phyloP scores from a whole-genome alignment of 2,888 invertebrate genomes.

The Limenitis camilla region DNA sequence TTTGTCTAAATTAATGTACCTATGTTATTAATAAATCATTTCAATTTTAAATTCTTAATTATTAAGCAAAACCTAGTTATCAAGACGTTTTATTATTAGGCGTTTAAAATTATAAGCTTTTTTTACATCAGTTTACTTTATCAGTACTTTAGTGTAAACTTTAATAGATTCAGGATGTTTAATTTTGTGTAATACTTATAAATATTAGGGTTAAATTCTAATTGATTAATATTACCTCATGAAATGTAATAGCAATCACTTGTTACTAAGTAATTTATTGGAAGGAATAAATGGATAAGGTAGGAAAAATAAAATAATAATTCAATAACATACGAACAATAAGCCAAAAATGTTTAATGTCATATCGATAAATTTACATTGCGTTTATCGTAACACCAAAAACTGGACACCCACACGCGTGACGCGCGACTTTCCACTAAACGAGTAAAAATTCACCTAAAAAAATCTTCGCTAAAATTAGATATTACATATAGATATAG shows the following conservation, averaged over 20 bases:
- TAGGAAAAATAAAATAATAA: conserved; percentile 31
- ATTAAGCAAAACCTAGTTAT: no score
- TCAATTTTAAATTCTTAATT: no score
- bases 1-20: no score
- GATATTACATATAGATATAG: conserved; percentile 49
- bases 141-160: no score
- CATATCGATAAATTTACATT: conserved; percentile 72
- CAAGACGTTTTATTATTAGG: no score
- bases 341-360: conserved; percentile 75
- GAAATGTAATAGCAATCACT: neutral
- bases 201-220: no score
- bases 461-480: conserved; percentile 63
- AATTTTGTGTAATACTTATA: no score
- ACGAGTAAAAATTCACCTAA: conserved; percentile 70
- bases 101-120: no score
- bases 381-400: conserved; percentile 67
- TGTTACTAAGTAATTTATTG: neutral
- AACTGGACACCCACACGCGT: conserved; percentile 55
- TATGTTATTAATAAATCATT: no score
- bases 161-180: no score
- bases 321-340: conserved; percentile 68
- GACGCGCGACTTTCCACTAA: conserved; percentile 69
- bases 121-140: no score
- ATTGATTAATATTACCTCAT: no score
- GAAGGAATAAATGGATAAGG: neutral